Evolutionary conservation across 2,797 vertebrate genomes (phyloP).

Genomic region (Gobio occitaniae): DNA sequence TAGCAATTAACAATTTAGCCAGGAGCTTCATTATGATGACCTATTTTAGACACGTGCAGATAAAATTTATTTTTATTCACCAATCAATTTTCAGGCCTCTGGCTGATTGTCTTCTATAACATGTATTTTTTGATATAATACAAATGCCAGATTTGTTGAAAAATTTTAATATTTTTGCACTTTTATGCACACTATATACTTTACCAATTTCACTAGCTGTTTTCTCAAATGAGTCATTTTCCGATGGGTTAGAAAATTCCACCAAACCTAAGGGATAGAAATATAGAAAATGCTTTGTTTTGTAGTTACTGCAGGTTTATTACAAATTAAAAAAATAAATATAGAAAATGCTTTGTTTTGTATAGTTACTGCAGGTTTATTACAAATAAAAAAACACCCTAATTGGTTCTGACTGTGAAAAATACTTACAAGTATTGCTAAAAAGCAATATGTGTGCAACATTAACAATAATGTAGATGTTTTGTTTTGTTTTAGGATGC

Average conservation of each 20-base stretch:
- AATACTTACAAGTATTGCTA: background rate
- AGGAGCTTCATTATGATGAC: background rate
- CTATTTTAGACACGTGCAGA: background rate
- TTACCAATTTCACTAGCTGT: background rate
- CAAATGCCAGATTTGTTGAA: background rate
- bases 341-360: background rate
- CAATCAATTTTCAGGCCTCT: background rate
- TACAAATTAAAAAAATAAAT: background rate
- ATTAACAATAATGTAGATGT: background rate
- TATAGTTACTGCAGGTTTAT: background rate
- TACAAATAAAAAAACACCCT: background rate
- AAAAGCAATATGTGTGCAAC: background rate
- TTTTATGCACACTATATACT: background rate
- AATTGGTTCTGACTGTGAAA: background rate
- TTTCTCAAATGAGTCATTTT: background rate
- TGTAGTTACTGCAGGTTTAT: background rate
- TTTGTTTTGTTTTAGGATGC: background rate
- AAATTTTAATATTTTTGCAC: no score
- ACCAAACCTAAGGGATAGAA: background rate
- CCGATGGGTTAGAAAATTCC: background rate
- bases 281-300: background rate
- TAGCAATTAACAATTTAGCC: background rate
- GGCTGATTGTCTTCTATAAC: background rate
- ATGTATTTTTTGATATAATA: background rate
- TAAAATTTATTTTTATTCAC: background rate